These are phyloP conservation scores for Hippocampus comes DNA, from an alignment of 2,113 vertebrate genomes.

Conservation along the genomic window DNA sequence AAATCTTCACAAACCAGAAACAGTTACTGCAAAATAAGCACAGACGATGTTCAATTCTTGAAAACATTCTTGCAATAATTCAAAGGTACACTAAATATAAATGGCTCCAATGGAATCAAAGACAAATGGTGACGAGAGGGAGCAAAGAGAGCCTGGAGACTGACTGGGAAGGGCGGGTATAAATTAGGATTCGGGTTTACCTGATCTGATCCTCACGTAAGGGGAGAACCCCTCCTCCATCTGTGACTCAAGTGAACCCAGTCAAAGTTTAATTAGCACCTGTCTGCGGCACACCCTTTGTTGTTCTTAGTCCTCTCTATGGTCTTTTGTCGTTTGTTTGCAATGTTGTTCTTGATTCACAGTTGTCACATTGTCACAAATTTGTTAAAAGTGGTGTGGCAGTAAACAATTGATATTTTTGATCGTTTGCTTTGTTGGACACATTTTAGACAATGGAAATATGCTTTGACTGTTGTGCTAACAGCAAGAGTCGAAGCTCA, in stretches of 20 bases:
- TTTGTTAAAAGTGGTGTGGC: constrained; percentile 14
- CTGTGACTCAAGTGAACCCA: constrained; percentile 43
- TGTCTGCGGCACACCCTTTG: constrained; percentile 42
- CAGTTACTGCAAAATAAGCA: background rate
- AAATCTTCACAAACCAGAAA: background rate
- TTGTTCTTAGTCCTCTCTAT: constrained; percentile 35
- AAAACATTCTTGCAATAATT: background rate
- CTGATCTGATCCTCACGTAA: constrained; percentile 45
- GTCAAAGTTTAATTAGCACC: constrained; percentile 61
- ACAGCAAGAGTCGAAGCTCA: background rate
- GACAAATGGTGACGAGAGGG: background rate
- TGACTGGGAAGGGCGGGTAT: constrained; percentile 37
- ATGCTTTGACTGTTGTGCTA: background rate
- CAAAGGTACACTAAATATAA: background rate
- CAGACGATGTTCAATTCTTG: background rate
- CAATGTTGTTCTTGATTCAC: constrained; percentile 32
- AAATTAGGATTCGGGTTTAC: constrained; percentile 56
- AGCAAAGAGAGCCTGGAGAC: constrained; percentile 24
- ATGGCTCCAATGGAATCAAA: background rate
- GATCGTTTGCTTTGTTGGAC: background rate
- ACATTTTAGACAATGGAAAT: background rate
- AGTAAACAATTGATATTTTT: constrained; percentile 2
- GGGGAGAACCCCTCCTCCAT: constrained; percentile 36
- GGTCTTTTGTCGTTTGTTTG: constrained; percentile 28
- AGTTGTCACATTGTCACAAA: constrained; percentile 19